Percentiles rank a stretch among this genome's conserved stretches.
Evolutionary conservation across 2,113 vertebrate species (phyloP).

Genomic region (Tragelaphus scriptus): DNA sequence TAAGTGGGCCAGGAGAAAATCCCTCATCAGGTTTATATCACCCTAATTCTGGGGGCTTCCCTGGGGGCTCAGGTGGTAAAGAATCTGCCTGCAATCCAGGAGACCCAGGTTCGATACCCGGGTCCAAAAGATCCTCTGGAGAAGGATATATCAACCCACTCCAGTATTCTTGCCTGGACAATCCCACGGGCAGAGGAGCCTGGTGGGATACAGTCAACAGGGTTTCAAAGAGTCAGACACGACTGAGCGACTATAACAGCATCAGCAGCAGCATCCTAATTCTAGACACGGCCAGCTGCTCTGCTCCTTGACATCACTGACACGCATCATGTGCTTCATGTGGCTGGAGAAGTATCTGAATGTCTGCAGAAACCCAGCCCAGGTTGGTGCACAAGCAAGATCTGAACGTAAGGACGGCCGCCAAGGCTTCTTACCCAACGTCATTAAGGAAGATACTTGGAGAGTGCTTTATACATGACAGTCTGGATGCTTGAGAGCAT

Average conservation of each 20-base stretch:
- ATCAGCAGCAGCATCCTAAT: rapidly evolving
- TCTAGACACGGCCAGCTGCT: rapidly evolving
- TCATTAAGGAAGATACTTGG: rapidly evolving
- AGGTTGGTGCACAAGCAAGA: not conserved
- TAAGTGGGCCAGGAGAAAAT: rapidly evolving
- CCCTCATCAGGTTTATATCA: rapidly evolving
- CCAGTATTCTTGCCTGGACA: not conserved
- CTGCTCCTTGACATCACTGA: too few relatives aligned
- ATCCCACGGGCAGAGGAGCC: not conserved
- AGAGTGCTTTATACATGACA: rapidly evolving
- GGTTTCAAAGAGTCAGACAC: not conserved
- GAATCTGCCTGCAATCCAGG: not conserved
- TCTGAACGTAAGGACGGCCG: not conserved
- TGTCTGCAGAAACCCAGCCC: not conserved
- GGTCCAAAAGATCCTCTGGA: not conserved
- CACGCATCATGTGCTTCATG: rapidly evolving
- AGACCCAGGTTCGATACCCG: not conserved
- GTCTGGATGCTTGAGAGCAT: not conserved
- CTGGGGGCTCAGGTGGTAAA: not conserved
- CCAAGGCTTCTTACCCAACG: not conserved
- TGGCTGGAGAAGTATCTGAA: not conserved
- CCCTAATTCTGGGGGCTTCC: not conserved
- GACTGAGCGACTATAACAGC: rapidly evolving
- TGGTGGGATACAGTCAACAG: rapidly evolving
- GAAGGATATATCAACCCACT: not conserved